Conservation (phyloP, 2,797 vertebrate genomes). For the Falco peregrinus region DNA sequence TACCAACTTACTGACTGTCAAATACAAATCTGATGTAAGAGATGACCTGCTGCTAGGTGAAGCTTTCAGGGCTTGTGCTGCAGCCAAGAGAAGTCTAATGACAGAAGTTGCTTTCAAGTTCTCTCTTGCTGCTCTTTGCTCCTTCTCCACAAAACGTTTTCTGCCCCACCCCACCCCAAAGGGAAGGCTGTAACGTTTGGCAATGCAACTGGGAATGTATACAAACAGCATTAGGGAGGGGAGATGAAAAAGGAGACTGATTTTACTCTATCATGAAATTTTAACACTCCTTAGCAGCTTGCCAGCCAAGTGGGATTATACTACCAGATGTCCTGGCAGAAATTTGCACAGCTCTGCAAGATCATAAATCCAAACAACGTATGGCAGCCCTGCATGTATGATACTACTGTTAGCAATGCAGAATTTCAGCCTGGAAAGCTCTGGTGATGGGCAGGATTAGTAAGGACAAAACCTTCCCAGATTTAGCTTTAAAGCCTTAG, state of each 20-base stretch:
- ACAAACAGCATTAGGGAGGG: not conserved
- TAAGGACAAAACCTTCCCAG: not conserved
- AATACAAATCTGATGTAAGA: not conserved
- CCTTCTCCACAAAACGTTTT: not conserved
- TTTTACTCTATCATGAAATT: conserved; percentile 31
- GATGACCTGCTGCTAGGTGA: not conserved
- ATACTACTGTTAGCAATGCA: not conserved
- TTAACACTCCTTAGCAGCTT: conserved; percentile 36
- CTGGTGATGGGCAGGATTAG: not conserved
- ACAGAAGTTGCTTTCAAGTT: not conserved
- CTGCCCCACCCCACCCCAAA: not conserved
- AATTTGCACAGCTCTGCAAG: not conserved
- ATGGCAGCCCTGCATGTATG: not conserved
- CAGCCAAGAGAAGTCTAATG: not conserved
- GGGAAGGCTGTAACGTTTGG: not conserved
- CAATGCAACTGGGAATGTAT: not conserved
- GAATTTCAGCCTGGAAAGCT: conserved; percentile 5
- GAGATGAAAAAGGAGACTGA: conserved; percentile 33
- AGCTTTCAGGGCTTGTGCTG: not conserved
- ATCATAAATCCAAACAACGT: conserved; percentile 52
- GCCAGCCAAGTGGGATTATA: not conserved
- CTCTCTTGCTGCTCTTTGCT: not conserved
- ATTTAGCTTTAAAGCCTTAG: not conserved
- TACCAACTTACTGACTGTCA: not conserved
- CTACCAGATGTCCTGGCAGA: conserved; percentile 63